Evolutionary conservation across 1,140 invertebrate genomes (phyloP).

Genomic region (Orussus abietinus): DNA sequence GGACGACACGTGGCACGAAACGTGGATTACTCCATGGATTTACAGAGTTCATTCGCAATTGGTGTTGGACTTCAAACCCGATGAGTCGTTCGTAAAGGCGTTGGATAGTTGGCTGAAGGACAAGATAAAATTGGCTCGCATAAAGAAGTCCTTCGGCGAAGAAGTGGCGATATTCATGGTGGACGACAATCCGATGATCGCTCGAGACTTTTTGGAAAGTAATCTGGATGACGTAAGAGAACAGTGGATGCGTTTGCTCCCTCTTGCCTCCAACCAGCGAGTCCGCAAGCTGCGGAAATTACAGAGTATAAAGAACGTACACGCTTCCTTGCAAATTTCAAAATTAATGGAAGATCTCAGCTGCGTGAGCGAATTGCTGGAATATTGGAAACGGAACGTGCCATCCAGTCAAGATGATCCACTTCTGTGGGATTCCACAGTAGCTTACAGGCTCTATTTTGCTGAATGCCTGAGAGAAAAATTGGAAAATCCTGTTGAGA

Average conservation of each 20-base stretch:
- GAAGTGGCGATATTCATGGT: conserved; percentile 46
- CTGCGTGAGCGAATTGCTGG: conserved; percentile 16
- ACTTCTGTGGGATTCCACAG: conserved; percentile 35
- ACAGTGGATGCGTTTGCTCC: conserved; percentile 50
- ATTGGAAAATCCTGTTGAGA: neutral
- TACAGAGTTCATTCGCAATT: conserved; percentile 40
- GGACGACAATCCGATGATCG: conserved; percentile 20
- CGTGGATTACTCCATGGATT: conserved; percentile 51
- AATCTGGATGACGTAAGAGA: conserved; percentile 38
- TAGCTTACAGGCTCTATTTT: conserved; percentile 32
- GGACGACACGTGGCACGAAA: conserved; percentile 39
- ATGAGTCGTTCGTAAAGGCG: neutral
- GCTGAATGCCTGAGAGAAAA: conserved; percentile 5
- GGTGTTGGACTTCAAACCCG: conserved; percentile 17
- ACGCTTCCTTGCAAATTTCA: conserved; percentile 24
- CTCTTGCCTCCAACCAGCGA: conserved; percentile 41
- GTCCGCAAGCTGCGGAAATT: conserved; percentile 43
- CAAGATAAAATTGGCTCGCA: conserved; percentile 24
- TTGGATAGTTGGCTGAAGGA: conserved; percentile 25
- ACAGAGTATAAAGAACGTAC: conserved; percentile 43
- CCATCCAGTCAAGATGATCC: conserved; percentile 31
- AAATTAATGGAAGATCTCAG: conserved; percentile 7
- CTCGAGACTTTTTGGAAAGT: conserved; percentile 27
- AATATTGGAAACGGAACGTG: conserved; percentile 32
- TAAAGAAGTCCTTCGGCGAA: conserved; percentile 45